Conservation (phyloP, 2,113 vertebrate genomes). For the Oceanites oceanicus region DNA sequence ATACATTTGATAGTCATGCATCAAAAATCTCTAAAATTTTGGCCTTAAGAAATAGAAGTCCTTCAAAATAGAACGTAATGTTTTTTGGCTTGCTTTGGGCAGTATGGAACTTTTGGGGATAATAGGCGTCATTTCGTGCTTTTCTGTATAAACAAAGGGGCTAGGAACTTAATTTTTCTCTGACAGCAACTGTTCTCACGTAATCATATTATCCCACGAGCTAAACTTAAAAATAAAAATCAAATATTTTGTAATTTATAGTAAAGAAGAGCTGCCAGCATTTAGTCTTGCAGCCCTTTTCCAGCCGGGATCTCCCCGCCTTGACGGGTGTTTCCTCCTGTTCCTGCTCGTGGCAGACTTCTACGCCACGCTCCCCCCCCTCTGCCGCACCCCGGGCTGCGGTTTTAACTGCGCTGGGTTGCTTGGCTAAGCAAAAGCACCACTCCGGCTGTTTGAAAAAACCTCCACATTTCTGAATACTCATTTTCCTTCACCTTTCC, state of each 20-base stretch:
- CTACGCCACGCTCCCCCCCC: too few species aligned
- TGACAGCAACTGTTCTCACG: not conserved
- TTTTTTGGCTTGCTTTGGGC: not conserved
- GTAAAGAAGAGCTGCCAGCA: not conserved
- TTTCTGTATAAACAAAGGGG: not conserved
- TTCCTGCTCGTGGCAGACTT: not conserved
- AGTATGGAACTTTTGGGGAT: not conserved
- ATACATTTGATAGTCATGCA: not conserved
- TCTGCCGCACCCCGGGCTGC: not conserved
- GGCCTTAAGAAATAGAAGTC: not conserved
- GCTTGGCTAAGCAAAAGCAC: not conserved
- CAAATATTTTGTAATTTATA: not conserved
- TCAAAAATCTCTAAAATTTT: not conserved
- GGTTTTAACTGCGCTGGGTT: not conserved
- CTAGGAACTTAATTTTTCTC: not conserved
- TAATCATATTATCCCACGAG: too few species aligned
- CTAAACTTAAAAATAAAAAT: not conserved
- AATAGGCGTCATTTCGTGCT: not conserved
- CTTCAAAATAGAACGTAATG: not conserved
- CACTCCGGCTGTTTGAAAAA: too few species aligned
- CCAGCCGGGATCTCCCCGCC: not conserved
- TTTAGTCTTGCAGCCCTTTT: not conserved
- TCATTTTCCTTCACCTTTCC: not conserved
- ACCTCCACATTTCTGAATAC: not conserved
- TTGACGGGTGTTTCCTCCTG: fast-evolving